Conservation (phyloP, 2,113 vertebrate genomes). For the Alectura lathami region DNA sequence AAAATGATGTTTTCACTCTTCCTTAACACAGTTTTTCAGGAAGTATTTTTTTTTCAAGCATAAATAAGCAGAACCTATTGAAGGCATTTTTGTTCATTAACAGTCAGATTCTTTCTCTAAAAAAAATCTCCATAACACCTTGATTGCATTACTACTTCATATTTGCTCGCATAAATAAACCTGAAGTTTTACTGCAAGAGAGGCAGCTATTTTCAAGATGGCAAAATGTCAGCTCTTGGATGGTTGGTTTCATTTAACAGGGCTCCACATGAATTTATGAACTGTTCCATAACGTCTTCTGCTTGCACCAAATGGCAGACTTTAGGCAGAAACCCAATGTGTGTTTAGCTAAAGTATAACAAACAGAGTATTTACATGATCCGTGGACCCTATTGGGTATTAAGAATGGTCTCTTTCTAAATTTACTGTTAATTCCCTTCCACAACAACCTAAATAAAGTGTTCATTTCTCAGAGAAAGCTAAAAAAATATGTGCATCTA, state of each 20-base stretch:
- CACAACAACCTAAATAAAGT: conserved; percentile 63
- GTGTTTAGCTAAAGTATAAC: conserved; percentile 84
- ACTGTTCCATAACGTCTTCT: conserved; percentile 83
- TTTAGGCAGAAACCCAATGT: conserved; percentile 84
- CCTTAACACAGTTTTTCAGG: conserved; percentile 24
- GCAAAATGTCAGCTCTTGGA: conserved; percentile 82
- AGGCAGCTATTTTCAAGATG: conserved; percentile 81
- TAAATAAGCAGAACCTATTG: conserved; percentile 47
- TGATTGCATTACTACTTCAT: conserved; percentile 51
- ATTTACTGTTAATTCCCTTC: conserved; percentile 76
- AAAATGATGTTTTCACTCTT: neutral
- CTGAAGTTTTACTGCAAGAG: conserved; percentile 66
- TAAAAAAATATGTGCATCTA: neutral
- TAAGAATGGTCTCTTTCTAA: conserved; percentile 75
- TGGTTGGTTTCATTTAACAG: conserved; percentile 83
- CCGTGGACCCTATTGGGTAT: conserved; percentile 75
- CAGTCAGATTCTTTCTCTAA: conserved; percentile 49
- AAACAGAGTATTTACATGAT: conserved; percentile 84
- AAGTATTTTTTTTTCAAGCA: conserved; percentile 5
- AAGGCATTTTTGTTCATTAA: conserved; percentile 49
- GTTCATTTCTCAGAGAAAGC: conserved; percentile 1
- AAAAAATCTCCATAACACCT: conserved; percentile 23
- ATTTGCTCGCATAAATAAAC: conserved; percentile 76
- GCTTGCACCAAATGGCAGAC: conserved; percentile 80
- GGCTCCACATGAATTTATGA: conserved; percentile 83